These are phyloP conservation scores for Mus pahari DNA, from an alignment of 2,113 vertebrate genomes.

Conservation along the genomic window DNA sequence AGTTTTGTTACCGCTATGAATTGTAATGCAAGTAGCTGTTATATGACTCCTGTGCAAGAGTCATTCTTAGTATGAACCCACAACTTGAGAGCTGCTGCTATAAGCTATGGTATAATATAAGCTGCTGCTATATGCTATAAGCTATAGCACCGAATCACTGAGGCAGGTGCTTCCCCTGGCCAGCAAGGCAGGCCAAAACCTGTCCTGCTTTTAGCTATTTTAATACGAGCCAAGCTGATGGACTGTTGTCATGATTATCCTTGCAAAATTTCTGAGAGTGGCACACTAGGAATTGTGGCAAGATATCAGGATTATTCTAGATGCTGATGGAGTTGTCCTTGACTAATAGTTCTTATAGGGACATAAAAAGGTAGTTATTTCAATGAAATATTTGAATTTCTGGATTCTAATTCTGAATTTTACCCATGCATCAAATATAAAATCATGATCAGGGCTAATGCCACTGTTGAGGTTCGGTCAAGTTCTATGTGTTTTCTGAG, in stretches of 20 bases:
- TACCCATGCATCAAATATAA: neutral
- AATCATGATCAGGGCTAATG: neutral
- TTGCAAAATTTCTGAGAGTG: neutral
- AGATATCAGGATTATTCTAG: neutral
- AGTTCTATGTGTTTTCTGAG: neutral
- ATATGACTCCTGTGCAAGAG: neutral
- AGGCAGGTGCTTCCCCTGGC: neutral
- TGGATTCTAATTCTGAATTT: neutral
- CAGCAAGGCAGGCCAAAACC: neutral
- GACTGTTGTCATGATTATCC: neutral
- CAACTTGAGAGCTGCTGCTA: neutral
- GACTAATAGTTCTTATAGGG: neutral
- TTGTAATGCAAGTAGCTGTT: neutral
- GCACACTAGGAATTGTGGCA: neutral
- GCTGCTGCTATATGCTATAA: neutral
- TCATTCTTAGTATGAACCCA: neutral
- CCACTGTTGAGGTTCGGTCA: neutral
- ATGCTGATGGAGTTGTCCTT: neutral
- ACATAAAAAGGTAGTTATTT: neutral
- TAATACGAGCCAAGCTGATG: neutral
- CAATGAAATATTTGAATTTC: neutral
- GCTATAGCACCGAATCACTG: neutral
- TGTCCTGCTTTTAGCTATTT: neutral
- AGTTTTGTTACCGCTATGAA: neutral
- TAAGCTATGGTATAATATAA: neutral